Conservation (phyloP, 2,888 invertebrate species). For the Listrodromus nycthemerus region DNA sequence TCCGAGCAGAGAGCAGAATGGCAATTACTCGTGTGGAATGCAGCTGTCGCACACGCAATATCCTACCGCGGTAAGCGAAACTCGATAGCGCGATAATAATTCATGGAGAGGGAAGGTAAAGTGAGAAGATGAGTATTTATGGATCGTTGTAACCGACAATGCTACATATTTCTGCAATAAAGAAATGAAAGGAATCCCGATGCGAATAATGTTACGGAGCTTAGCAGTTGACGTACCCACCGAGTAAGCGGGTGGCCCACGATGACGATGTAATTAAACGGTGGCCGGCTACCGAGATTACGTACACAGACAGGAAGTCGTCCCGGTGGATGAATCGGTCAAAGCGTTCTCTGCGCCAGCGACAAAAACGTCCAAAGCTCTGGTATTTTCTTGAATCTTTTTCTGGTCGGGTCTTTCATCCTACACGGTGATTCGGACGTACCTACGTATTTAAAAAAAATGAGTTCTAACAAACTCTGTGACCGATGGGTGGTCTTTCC, state of each 20-base stretch:
- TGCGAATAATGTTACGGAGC: not conserved
- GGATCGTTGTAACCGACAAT: slow-evolving; percentile 31
- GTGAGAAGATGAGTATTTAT: not conserved
- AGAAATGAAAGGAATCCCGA: not conserved
- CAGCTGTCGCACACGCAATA: slow-evolving; percentile 63
- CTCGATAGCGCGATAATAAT: slow-evolving; percentile 22
- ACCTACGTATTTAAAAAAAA: slow-evolving; percentile 59
- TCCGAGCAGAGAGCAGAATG: slow-evolving; percentile 36
- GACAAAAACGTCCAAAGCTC: slow-evolving; percentile 13
- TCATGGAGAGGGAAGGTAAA: not conserved
- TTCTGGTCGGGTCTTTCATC: slow-evolving; percentile 22
- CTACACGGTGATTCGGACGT: slow-evolving; percentile 21
- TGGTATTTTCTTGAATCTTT: slow-evolving; percentile 29
- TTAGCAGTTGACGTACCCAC: slow-evolving; percentile 9
- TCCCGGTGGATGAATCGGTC: slow-evolving; percentile 67
- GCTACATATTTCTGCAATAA: slow-evolving; percentile 1
- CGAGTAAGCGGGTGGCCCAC: slow-evolving; percentile 9
- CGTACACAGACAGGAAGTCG: slow-evolving; percentile 61
- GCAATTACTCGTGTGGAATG: slow-evolving; percentile 62
- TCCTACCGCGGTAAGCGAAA: not conserved
- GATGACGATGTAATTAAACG: slow-evolving; percentile 56
- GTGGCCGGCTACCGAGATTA: slow-evolving; percentile 46
- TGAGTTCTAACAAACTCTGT: slow-evolving; percentile 66
- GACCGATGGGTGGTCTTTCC: slow-evolving; percentile 62
- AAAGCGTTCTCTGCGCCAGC: slow-evolving; percentile 55